These are phyloP conservation scores for Orthosia gothica DNA, from an alignment of 2,888 invertebrate species.

Conservation along the genomic window DNA sequence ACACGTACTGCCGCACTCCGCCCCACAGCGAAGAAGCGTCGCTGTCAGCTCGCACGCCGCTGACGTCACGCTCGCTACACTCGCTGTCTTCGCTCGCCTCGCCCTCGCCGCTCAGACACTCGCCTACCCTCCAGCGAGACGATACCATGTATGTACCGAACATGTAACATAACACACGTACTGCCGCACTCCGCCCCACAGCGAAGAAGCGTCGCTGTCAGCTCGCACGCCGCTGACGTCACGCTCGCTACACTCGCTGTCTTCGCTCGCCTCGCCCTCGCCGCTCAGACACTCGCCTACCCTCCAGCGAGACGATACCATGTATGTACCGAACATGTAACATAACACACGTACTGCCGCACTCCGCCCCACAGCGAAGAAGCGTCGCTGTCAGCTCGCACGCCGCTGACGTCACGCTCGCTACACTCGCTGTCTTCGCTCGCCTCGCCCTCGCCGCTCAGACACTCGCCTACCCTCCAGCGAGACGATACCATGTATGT, in stretches of 20 bases:
- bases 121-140: slow-evolving; percentile 85
- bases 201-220: slow-evolving; percentile 87
- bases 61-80: slow-evolving; percentile 84
- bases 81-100: slow-evolving; percentile 87
- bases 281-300: slow-evolving; percentile 81
- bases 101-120: slow-evolving; percentile 77
- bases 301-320: slow-evolving; percentile 84
- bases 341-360: slow-evolving; percentile 70
- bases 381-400: slow-evolving; percentile 71
- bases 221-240: slow-evolving; percentile 86
- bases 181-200: slow-evolving; percentile 89
- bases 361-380: not conserved
- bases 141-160: slow-evolving; percentile 81
- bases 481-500: slow-evolving; percentile 81
- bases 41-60: slow-evolving; percentile 80
- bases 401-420: slow-evolving; percentile 82
- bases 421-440: slow-evolving; percentile 87
- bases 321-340: slow-evolving; percentile 46
- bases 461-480: slow-evolving; percentile 83
- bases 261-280: slow-evolving; percentile 81
- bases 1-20: slow-evolving; percentile 69
- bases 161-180: slow-evolving; percentile 68
- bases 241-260: slow-evolving; percentile 84
- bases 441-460: slow-evolving; percentile 75
- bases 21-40: not conserved